phyloP scores from a whole-genome alignment of 2,797 vertebrate species.

The Rhinatrema bivittatum region DNA sequence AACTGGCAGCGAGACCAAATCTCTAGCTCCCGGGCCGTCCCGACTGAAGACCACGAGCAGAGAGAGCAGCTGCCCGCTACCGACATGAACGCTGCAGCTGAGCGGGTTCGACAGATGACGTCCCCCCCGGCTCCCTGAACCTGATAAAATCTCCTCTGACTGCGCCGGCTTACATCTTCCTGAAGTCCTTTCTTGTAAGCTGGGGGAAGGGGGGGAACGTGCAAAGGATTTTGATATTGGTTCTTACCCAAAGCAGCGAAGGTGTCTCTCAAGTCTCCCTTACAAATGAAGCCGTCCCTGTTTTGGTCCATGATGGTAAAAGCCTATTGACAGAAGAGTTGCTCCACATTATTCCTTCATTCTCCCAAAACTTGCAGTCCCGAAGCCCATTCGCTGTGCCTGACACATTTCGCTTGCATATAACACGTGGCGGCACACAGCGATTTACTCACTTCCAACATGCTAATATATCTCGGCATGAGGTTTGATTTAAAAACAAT shows the following conservation, averaged over 20 bases:
- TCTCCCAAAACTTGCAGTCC: constrained; percentile 2
- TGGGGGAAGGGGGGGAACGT: constrained; percentile 14
- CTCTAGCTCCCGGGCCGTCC: constrained; percentile 6
- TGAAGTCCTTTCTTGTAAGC: constrained; percentile 4
- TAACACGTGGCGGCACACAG: constrained; percentile 19
- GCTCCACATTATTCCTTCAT: constrained; percentile 1
- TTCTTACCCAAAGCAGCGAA: constrained; percentile 72
- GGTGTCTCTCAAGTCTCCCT: constrained; percentile 77
- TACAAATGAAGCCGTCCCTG: constrained; percentile 82
- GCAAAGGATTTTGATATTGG: constrained; percentile 3
- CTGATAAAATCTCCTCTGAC: constrained; percentile 3
- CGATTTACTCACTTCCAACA: constrained; percentile 29
- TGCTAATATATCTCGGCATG: constrained; percentile 35
- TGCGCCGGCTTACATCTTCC: constrained; percentile 4
- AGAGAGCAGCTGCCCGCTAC: background rate
- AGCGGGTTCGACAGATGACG: constrained; percentile 23
- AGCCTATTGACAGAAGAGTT: constrained; percentile 50
- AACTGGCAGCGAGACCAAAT: too few species aligned
- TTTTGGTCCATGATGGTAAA: constrained; percentile 90
- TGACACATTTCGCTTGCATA: constrained; percentile 27
- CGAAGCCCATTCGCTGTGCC: background rate
- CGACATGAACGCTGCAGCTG: too few species aligned
- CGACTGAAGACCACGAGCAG: constrained; percentile 9
- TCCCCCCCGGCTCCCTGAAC: constrained; percentile 17
- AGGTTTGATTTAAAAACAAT: constrained; percentile 38